A percentile compares a stretch with the other conserved stretches of the same genome.
phyloP scores from a whole-genome alignment of 2,888 invertebrate species.

The Thumatha senex region DNA sequence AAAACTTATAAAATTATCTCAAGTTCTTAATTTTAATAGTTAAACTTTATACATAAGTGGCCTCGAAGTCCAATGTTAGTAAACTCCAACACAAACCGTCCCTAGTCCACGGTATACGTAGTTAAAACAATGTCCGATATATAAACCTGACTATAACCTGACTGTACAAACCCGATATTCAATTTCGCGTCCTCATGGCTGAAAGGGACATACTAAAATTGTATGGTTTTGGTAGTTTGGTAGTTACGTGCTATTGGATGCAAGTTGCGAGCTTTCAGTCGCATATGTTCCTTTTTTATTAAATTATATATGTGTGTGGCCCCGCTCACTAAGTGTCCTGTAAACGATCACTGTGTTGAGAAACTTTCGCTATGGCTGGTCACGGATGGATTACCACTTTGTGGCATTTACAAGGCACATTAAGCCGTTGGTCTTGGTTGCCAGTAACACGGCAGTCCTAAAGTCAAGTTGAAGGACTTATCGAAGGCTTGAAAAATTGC shows the following conservation, averaged over 20 bases:
- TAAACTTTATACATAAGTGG: not conserved
- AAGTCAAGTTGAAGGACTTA: too few relatives aligned
- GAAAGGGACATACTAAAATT: conserved; percentile 5
- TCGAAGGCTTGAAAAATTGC: too few relatives aligned
- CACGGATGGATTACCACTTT: too few relatives aligned
- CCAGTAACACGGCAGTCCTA: too few relatives aligned
- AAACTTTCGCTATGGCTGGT: too few relatives aligned
- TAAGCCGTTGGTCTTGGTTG: too few relatives aligned
- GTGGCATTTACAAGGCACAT: too few relatives aligned
- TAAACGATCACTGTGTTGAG: too few relatives aligned
- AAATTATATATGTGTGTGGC: too few relatives aligned
- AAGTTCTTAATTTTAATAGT: not conserved
- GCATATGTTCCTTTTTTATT: not conserved
- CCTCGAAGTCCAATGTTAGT: not conserved
- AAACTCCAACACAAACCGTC: conserved; percentile 7
- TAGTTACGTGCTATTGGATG: not conserved
- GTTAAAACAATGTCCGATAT: conserved; percentile 19
- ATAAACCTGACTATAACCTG: conserved; percentile 19
- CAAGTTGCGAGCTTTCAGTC: not conserved
- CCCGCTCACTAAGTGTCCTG: too few relatives aligned
- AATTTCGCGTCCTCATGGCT: conserved; percentile 19
- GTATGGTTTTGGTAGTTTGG: not conserved
- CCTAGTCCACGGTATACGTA: conserved; percentile 20
- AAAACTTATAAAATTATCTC: not conserved
- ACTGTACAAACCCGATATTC: conserved; percentile 21